Evolutionary conservation across 2,113 vertebrate species (phyloP).

Genomic region (Leucopternis melanops): DNA sequence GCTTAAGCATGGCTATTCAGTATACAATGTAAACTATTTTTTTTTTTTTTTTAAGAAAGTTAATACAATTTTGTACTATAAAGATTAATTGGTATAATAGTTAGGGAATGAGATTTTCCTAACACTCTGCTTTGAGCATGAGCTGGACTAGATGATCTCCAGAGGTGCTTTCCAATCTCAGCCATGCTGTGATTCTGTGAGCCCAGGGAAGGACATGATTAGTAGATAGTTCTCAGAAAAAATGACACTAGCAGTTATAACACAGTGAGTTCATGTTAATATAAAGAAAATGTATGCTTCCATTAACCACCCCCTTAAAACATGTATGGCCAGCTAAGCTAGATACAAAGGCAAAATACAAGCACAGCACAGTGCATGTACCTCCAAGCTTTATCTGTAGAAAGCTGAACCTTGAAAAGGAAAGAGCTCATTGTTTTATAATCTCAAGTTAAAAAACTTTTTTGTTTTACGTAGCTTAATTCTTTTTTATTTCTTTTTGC

Average conservation of each 20-base stretch:
- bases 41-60: not conserved
- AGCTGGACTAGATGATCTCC: not conserved
- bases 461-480: not conserved
- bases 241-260: not conserved
- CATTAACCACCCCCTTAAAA: not conserved
- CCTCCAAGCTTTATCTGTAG: not conserved
- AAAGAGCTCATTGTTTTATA: not conserved
- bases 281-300: not conserved
- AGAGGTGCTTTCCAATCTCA: not conserved
- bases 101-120: not conserved
- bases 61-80: not conserved
- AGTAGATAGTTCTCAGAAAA: not conserved
- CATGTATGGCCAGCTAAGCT: not conserved
- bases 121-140: not conserved
- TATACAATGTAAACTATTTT: not conserved
- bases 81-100: not conserved
- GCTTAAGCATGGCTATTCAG: not conserved
- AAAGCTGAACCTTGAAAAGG: not conserved
- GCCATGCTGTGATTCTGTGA: not conserved
- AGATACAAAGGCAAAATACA: not conserved
- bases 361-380: not conserved
- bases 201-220: not conserved
- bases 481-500: not conserved
- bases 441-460: not conserved
- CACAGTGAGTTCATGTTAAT: not conserved